Percentiles rank a stretch among this genome's conserved stretches.
These are phyloP conservation scores for Epinephelus coioides DNA, from an alignment of 2,797 vertebrate genomes.

Conservation along the genomic window DNA sequence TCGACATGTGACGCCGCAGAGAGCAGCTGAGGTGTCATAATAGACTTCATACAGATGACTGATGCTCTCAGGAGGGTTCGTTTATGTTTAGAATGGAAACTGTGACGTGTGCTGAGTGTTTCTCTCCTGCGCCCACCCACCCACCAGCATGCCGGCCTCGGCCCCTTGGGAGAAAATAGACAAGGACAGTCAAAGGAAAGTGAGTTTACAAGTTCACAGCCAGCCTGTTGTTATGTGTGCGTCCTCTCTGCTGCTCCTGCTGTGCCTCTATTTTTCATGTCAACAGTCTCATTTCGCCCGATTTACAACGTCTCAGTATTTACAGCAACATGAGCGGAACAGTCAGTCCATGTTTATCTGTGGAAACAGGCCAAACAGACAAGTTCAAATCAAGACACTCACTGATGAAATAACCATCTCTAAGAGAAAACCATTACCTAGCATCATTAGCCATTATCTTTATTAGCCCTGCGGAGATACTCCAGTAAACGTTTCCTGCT, in stretches of 20 bases:
- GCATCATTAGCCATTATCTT: conserved; percentile 39
- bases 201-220: conserved; percentile 36
- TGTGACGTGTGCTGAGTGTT: conserved; percentile 51
- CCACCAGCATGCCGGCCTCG: conserved; percentile 6
- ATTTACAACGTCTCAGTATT: background rate
- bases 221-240: background rate
- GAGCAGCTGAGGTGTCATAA: conserved; percentile 53
- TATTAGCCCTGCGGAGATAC: conserved; percentile 16
- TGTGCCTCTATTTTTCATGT: background rate
- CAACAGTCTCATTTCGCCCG: background rate
- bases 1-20: conserved; percentile 33
- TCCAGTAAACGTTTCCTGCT: conserved; percentile 8
- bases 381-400: background rate
- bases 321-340: background rate
- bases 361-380: background rate
- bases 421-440: conserved; percentile 17
- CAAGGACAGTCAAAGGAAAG: conserved; percentile 43
- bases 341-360: background rate
- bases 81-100: conserved; percentile 77
- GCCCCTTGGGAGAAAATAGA: conserved; percentile 60
- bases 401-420: background rate
- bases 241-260: conserved; percentile 5
- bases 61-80: conserved; percentile 41
- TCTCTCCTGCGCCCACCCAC: background rate
- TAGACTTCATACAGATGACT: conserved; percentile 25